Conservation (phyloP, 2,888 invertebrate species). For the Branchellion lobata region DNA sequence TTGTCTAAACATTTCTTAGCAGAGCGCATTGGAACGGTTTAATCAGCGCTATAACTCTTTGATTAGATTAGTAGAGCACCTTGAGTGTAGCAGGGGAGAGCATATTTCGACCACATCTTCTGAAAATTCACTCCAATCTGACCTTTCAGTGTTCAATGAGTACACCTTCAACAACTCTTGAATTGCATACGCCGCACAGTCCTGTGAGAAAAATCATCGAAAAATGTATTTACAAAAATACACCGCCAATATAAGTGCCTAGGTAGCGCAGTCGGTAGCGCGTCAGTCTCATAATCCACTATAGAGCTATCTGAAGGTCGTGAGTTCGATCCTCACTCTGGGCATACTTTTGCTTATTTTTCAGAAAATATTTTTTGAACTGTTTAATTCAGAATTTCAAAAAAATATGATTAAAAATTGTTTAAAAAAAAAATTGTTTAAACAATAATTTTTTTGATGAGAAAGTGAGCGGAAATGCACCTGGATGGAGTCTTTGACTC, state of each 20-base stretch:
- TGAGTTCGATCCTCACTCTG: conserved; percentile 76
- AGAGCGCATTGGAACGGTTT: too few relatives aligned
- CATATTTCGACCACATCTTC: conserved; percentile 62
- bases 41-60: too few relatives aligned
- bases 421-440: too few relatives aligned
- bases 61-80: too few relatives aligned
- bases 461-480: not conserved
- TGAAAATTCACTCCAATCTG: conserved; percentile 59
- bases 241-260: conserved; percentile 64
- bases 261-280: conserved; percentile 85
- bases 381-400: too few relatives aligned
- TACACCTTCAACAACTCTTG: conserved; percentile 64
- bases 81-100: conserved; percentile 59
- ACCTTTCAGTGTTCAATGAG: conserved; percentile 55
- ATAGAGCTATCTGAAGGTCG: conserved; percentile 76
- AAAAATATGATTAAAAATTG: too few relatives aligned
- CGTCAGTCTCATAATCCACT: conserved; percentile 76
- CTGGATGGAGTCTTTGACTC: conserved; percentile 55
- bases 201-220: conserved; percentile 56
- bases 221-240: not conserved
- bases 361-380: not conserved
- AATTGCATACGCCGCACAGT: conserved; percentile 64
- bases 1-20: too few relatives aligned
- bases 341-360: conserved; percentile 11
- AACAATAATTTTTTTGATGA: too few relatives aligned